Conservation (phyloP, 2,888 invertebrate genomes). For the Synergus itoensis region DNA sequence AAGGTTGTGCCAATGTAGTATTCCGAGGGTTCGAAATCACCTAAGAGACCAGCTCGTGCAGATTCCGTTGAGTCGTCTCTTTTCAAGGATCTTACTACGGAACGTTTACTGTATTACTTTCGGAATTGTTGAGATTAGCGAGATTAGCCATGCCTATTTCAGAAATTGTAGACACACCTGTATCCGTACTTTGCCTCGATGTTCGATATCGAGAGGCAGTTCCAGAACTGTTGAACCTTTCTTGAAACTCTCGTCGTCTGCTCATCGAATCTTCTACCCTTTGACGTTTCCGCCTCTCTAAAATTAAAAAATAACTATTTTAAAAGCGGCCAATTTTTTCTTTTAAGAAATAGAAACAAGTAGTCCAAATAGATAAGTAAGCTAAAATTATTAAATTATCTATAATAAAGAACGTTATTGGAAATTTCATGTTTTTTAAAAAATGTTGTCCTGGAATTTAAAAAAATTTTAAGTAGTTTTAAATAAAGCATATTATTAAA, state of each 20-base stretch:
- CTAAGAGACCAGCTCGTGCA: constrained; percentile 88
- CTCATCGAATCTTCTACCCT: constrained; percentile 89
- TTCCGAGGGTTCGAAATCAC: constrained; percentile 87
- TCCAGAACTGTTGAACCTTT: constrained; percentile 80
- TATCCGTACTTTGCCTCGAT: constrained; percentile 77
- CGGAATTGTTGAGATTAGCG: constrained; percentile 19
- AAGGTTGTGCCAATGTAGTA: constrained; percentile 81
- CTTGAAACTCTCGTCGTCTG: constrained; percentile 86
- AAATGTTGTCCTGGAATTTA: too few relatives aligned
- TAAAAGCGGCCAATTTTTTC: too few relatives aligned
- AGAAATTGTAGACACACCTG: constrained; percentile 73
- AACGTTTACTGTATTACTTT: constrained; percentile 44
- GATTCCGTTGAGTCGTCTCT: constrained; percentile 83
- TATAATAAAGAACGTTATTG: too few relatives aligned
- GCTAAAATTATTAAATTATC: too few relatives aligned
- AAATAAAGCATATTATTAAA: too few relatives aligned
- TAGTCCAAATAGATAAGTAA: too few relatives aligned
- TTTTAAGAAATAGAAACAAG: too few relatives aligned
- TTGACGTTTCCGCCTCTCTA: constrained; percentile 90
- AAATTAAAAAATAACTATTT: constrained; percentile 39
- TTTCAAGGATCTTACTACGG: constrained; percentile 78
- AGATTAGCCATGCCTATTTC: constrained; percentile 31
- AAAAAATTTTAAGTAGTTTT: too few relatives aligned
- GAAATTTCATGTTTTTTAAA: too few relatives aligned
- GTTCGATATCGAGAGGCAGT: constrained; percentile 76